Evolutionary conservation across 1,140 invertebrate genomes (phyloP), one percentile per base, ranked within the genome.

Genomic region (Brachionus koreanus): DNA sequence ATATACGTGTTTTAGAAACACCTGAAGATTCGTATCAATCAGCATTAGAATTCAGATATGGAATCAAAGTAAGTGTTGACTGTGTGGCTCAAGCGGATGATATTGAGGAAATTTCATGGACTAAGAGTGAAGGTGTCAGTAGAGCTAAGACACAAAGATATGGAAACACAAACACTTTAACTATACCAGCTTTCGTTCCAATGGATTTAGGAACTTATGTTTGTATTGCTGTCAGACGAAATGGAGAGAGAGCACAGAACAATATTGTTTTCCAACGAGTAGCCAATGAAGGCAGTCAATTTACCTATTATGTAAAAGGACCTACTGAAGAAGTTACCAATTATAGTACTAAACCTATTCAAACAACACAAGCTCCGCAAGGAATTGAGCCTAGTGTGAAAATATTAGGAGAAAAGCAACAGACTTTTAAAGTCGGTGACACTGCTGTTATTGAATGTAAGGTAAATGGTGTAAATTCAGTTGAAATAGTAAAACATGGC

Each of bases 161-260:
- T 42, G 69, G 25, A 74, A 74, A 74, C 43, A 46, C 39, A 46
- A 74, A 74, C 29, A 79, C 35, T 13, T 61, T 79, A n/a, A 65
- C 57, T 10, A 61, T 79, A 23, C 49, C 49, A n/a, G 76, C 76
- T 61, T 61, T 79, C 16, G 35, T 65, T 3, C 61, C 76, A 37
- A 79, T 79, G 76, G 76, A 79, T 43, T 61, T 79, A 16, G 76
- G 76, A 37, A 79, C 76, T 39, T 79, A 79, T 79, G 76, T 79
- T 16, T 79, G 76, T 25, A 79, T 79, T 42, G 76, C 39, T 12
- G 57, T 65, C 9, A 79, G 61, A 57, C 37, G 49, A 3, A 65
- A 79, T 65, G 49, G 61, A 4, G 49, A 57, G 9, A 7, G 76
- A 61, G 76, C 61, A 33, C 76, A 79, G 39, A 79, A 79, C 37